These are phyloP conservation scores for Tenualosa thibaudeaui DNA, from an alignment of 2,797 vertebrate species.

Conservation along the genomic window DNA sequence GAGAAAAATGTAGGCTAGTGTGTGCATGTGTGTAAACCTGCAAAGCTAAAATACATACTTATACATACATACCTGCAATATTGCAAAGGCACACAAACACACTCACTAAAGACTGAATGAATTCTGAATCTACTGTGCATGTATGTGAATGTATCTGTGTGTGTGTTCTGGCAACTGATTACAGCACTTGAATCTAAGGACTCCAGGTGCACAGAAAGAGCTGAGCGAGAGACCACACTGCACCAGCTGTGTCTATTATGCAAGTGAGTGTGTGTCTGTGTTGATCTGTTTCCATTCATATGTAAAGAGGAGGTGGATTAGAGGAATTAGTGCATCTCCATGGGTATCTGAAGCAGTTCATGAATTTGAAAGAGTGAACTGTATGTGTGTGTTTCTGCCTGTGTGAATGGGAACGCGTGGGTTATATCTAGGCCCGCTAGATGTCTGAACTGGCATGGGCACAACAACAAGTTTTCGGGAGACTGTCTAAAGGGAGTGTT, in stretches of 20 bases:
- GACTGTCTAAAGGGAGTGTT: background rate
- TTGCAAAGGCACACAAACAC: no score
- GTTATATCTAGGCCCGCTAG: background rate
- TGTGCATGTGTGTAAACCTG: background rate
- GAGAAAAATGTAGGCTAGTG: background rate
- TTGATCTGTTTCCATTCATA: background rate
- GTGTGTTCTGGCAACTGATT: background rate
- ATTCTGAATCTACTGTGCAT: background rate
- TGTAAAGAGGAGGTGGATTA: background rate
- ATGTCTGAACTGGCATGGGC: background rate
- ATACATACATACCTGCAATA: background rate
- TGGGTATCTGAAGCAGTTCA: background rate
- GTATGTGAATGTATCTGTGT: background rate
- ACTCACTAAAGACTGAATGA: background rate
- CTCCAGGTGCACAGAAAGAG: slow-evolving; percentile 16
- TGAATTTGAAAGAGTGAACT: background rate
- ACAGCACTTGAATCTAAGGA: background rate
- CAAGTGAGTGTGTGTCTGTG: background rate
- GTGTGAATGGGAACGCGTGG: background rate
- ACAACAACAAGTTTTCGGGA: background rate
- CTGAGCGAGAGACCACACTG: background rate
- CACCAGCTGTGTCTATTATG: slow-evolving; percentile 15
- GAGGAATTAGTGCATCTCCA: background rate
- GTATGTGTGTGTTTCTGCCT: background rate
- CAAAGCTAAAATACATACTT: no score